Conservation (phyloP, 2,888 invertebrate species). For the Acrobasis suavella region DNA sequence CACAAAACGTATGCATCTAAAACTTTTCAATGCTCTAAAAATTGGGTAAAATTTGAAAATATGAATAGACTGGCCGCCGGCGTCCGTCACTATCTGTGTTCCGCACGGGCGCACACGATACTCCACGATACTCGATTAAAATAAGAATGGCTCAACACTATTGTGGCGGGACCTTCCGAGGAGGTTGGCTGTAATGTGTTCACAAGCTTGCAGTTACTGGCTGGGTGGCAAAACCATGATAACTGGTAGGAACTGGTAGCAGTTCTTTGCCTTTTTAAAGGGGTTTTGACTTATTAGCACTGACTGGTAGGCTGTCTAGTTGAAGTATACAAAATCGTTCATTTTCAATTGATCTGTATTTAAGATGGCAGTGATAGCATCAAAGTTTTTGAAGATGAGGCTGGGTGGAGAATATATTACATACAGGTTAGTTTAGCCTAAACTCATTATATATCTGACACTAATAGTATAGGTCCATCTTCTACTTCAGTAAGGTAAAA, state of each 20-base stretch:
- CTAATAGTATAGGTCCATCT: too few relatives aligned
- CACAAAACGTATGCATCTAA: slow-evolving; percentile 6
- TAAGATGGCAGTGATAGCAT: too few relatives aligned
- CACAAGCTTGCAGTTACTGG: slow-evolving; percentile 14
- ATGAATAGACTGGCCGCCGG: slow-evolving; percentile 69
- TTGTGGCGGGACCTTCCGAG: slow-evolving; percentile 39
- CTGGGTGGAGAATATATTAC: too few relatives aligned
- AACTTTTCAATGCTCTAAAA: slow-evolving; percentile 37
- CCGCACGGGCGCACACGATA: slow-evolving; percentile 72
- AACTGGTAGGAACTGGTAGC: slow-evolving; percentile 9
- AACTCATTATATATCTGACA: too few relatives aligned
- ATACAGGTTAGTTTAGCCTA: too few relatives aligned
- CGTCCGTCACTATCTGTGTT: slow-evolving; percentile 77
- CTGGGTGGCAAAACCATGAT: slow-evolving; percentile 15
- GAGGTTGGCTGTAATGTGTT: slow-evolving; percentile 19
- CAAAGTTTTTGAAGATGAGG: too few relatives aligned
- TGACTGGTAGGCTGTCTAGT: not conserved
- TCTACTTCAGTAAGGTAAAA: too few relatives aligned
- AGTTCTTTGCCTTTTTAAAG: not conserved
- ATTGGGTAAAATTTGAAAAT: slow-evolving; percentile 62
- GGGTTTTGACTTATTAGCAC: not conserved
- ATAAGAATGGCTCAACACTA: slow-evolving; percentile 76
- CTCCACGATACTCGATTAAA: slow-evolving; percentile 75
- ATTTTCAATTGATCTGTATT: too few relatives aligned
- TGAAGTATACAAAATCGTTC: too few relatives aligned